Base-by-base conservation (phyloP, 1,140 invertebrate genomes). In the Drosophila aff. region DNA sequence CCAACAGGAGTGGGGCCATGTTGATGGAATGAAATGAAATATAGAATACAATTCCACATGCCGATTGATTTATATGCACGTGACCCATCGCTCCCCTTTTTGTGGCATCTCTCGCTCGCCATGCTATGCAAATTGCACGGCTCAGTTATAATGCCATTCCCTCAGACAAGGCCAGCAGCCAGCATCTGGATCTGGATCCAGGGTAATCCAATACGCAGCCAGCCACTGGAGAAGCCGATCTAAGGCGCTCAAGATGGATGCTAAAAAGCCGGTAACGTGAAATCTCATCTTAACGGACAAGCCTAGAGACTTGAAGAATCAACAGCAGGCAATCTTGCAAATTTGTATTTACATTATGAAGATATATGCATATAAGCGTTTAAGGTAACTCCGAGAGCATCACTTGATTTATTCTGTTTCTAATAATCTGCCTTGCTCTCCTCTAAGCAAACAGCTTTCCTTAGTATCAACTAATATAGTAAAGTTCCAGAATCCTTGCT, bases 101-200 rank as follows among this genome's bases (percentile, higher is more conserved):
- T 23, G 53, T 40, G 53, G 10, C 59, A 40, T 38, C 49, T 52
- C 49, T 33, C 28, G 43, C 28, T 49, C 23, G 23, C 46, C 16
- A 49, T 43, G 49, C 66, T 46, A 82, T 61, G 74, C 82, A 86
- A 85, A 87, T 85, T 85, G 83, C 83, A 85, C 68, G 83, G 71
- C 81, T 71, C 74, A 84, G 81, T 76, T 79, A 80, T 81, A 83
- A 83, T 83, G 77, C 77, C 71, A 80, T 73, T 73, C 67, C 52
- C 67, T 31, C 23, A 71, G 44, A 73, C 67, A 72, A 52, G 67
- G 67, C 46, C 67, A 44, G 47, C 69, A 69, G 21, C 21, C 62
- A 52, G 21, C 52, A 55, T 55, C 33, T 38, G 23, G 52, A 55
- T 55, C 53, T 21, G 33, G 53, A 55, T 38, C 73, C 67, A 60